phyloP scores from a whole-genome alignment of 2,113 vertebrate species.

The Atrichornis clamosus region DNA sequence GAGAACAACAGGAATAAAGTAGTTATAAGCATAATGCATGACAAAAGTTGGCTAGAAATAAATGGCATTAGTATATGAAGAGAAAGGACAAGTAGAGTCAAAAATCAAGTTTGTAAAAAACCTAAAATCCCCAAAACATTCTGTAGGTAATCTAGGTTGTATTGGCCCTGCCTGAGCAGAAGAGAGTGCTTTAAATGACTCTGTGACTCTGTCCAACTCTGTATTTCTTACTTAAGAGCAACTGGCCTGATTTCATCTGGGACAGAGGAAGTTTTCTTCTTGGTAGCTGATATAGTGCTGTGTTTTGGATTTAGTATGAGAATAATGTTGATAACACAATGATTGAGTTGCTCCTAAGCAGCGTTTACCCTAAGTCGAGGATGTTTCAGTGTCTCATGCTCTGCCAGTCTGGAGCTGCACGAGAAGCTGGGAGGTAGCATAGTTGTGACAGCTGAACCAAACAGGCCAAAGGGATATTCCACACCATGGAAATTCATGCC shows the following conservation, averaged over 20 bases:
- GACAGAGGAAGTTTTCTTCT: not conserved
- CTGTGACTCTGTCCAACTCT: not conserved
- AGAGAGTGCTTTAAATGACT: not conserved
- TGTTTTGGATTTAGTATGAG: not conserved
- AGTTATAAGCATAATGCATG: not conserved
- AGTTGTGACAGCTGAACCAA: not conserved
- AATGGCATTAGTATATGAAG: not conserved
- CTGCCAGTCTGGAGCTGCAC: not conserved
- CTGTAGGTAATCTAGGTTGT: not conserved
- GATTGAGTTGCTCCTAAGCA: not conserved
- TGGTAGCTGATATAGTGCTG: not conserved
- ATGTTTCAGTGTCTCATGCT: not conserved
- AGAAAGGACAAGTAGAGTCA: not conserved
- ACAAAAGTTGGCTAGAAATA: not conserved
- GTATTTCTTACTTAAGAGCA: not conserved
- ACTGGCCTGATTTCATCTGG: not conserved
- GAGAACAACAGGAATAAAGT: not conserved
- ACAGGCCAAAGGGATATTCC: not conserved
- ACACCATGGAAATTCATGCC: rapidly evolving
- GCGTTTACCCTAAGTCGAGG: not conserved
- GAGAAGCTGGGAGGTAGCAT: not conserved
- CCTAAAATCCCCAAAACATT: not conserved
- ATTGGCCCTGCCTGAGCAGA: not conserved
- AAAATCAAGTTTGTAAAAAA: not conserved
- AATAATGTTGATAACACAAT: not conserved